Percentiles rank a stretch among this genome's conserved stretches.
phyloP scores from a whole-genome alignment of 2,888 invertebrate species.

The Dryobota labecula region DNA sequence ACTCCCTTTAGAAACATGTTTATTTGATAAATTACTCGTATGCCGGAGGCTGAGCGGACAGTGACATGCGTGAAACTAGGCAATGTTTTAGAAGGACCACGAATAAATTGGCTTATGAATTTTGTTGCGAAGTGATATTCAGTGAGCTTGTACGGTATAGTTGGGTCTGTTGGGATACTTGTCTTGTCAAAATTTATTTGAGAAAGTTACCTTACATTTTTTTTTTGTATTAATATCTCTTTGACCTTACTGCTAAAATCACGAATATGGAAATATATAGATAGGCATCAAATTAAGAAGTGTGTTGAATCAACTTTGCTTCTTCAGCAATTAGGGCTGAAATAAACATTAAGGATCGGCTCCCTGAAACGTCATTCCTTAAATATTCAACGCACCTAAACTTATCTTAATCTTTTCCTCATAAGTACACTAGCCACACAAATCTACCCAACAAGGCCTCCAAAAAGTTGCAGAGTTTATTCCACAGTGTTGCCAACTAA shows the following conservation, averaged over 20 bases:
- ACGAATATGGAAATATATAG: background rate
- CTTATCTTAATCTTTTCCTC: slow-evolving; percentile 45
- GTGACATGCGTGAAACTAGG: slow-evolving; percentile 52
- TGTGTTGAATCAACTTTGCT: background rate
- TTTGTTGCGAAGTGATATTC: slow-evolving; percentile 35
- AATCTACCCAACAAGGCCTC: slow-evolving; percentile 43
- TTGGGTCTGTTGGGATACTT: slow-evolving; percentile 20
- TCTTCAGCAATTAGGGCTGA: background rate
- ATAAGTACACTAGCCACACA: slow-evolving; percentile 45
- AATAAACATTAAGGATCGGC: slow-evolving; percentile 5
- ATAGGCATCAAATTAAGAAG: background rate
- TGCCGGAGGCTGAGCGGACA: slow-evolving; percentile 43
- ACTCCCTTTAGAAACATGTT: slow-evolving; percentile 61
- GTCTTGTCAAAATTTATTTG: slow-evolving; percentile 5
- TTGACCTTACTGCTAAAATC: background rate
- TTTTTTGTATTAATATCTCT: background rate
- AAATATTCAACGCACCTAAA: slow-evolving; percentile 44
- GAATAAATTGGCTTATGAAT: slow-evolving; percentile 57
- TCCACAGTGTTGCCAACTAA: slow-evolving; percentile 58
- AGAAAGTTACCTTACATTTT: background rate
- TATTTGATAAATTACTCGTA: slow-evolving; percentile 64
- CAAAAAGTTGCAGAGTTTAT: slow-evolving; percentile 60
- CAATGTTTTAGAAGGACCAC: slow-evolving; percentile 27
- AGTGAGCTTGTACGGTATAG: slow-evolving; percentile 40
- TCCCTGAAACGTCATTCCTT: slow-evolving; percentile 6